phyloP scores from a whole-genome alignment of 2,888 invertebrate genomes.

The Hybos culiciformis region DNA sequence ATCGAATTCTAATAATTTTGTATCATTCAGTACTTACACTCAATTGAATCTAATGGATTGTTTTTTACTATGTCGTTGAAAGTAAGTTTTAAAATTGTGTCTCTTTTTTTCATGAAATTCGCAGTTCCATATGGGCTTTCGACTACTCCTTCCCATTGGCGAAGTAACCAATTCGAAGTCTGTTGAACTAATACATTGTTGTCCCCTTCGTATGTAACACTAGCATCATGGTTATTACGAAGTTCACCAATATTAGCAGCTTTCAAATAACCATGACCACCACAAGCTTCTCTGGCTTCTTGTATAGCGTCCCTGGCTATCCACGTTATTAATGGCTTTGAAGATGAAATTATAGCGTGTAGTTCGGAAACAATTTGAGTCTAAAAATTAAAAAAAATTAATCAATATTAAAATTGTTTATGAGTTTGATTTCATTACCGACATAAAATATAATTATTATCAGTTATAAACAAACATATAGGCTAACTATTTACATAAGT shows the following conservation, averaged over 20 bases:
- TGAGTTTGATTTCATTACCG: too few relatives aligned
- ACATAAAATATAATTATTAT: too few relatives aligned
- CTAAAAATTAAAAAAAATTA: conserved; percentile 13
- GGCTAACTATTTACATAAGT: too few relatives aligned
- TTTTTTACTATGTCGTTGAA: conserved; percentile 17
- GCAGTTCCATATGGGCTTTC: conserved; percentile 60
- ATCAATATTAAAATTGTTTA: too few relatives aligned
- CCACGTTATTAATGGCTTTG: conserved; percentile 61
- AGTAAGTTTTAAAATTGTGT: conserved; percentile 33
- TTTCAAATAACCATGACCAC: conserved; percentile 66
- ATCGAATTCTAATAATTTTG: background rate
- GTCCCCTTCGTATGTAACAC: conserved; percentile 87
- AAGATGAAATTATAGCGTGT: conserved; percentile 49
- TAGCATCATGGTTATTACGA: conserved; percentile 75
- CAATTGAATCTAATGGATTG: conserved; percentile 20
- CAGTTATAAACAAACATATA: too few relatives aligned
- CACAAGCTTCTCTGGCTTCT: conserved; percentile 73
- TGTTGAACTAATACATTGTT: conserved; percentile 86
- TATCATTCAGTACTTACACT: conserved; percentile 24
- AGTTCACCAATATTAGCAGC: conserved; percentile 75
- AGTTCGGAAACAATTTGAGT: conserved; percentile 43
- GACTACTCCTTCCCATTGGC: conserved; percentile 45
- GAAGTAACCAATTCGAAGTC: conserved; percentile 72
- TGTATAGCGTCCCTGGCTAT: conserved; percentile 61
- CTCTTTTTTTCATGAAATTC: conserved; percentile 46